phyloP scores from a whole-genome alignment of 2,797 vertebrate genomes.

The Sitta carolinensis region DNA sequence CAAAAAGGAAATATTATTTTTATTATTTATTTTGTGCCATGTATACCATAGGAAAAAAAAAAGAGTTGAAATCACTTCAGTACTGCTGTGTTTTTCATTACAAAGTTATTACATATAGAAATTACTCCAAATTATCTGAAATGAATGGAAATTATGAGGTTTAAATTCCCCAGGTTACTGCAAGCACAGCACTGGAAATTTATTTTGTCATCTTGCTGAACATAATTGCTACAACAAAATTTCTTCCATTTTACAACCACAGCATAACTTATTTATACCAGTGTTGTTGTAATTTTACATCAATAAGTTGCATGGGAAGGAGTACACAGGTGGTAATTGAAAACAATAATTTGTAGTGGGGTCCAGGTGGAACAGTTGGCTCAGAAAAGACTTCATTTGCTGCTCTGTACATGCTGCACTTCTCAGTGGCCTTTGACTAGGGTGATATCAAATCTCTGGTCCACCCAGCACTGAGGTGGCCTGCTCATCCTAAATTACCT shows the following conservation, averaged over 20 bases:
- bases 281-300: conserved; percentile 83
- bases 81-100: conserved; percentile 86
- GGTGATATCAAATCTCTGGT: neutral
- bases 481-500: neutral
- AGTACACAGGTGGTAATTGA: conserved; percentile 84
- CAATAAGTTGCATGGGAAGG: conserved; percentile 84
- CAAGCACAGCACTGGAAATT: conserved; percentile 83
- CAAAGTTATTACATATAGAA: conserved; percentile 84
- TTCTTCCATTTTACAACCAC: conserved; percentile 83
- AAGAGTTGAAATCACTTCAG: conserved; percentile 81
- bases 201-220: conserved; percentile 87
- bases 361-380: conserved; percentile 80
- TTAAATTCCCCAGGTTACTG: conserved; percentile 86
- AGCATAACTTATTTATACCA: conserved; percentile 86
- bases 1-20: conserved; percentile 85
- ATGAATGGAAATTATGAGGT: conserved; percentile 88
- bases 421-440: conserved; percentile 4
- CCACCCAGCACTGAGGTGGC: neutral
- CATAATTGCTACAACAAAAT: conserved; percentile 88
- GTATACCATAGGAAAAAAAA: conserved; percentile 81
- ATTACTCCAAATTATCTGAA: conserved; percentile 88
- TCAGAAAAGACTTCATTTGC: conserved; percentile 63
- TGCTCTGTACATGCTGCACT: neutral
- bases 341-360: conserved; percentile 81
- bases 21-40: conserved; percentile 82